phyloP scores from a whole-genome alignment of 1,140 invertebrate genomes.

The Leptonema lineaticorne region DNA sequence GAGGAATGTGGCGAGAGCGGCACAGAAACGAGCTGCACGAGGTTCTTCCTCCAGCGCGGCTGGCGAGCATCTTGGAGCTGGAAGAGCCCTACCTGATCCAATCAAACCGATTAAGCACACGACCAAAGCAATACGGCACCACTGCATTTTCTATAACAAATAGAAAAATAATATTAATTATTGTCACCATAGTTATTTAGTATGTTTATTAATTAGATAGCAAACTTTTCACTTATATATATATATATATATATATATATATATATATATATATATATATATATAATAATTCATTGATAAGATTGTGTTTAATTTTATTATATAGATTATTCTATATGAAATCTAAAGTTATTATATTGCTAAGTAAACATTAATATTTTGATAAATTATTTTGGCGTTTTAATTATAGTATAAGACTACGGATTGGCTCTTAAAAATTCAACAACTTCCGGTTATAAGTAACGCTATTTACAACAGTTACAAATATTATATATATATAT shows the following conservation, averaged over 20 bases:
- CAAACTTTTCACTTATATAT: not conserved
- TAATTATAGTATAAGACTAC: too few species aligned
- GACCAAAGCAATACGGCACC: constrained; percentile 29
- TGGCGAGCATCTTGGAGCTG: constrained; percentile 51
- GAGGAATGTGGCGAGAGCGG: constrained; percentile 55
- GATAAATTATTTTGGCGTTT: too few species aligned
- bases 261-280: not conserved
- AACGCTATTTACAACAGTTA: too few species aligned
- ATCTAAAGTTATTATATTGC: too few species aligned
- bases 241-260: not conserved
- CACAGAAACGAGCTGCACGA: constrained; percentile 52
- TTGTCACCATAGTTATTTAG: not conserved
- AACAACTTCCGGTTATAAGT: too few species aligned
- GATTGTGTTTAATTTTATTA: too few species aligned
- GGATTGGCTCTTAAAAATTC: too few species aligned
- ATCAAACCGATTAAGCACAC: constrained; percentile 38
- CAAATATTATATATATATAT: not conserved
- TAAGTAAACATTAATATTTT: too few species aligned
- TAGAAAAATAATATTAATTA: not conserved
- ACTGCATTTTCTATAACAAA: constrained; percentile 40
- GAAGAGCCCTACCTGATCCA: constrained; percentile 38
- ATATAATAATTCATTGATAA: too few species aligned
- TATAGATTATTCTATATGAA: too few species aligned
- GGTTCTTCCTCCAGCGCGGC: constrained; percentile 52
- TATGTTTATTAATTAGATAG: not conserved